Evolutionary conservation across 2,797 vertebrate genomes (phyloP).

Genomic region (Heteromormyrus szaboi): DNA sequence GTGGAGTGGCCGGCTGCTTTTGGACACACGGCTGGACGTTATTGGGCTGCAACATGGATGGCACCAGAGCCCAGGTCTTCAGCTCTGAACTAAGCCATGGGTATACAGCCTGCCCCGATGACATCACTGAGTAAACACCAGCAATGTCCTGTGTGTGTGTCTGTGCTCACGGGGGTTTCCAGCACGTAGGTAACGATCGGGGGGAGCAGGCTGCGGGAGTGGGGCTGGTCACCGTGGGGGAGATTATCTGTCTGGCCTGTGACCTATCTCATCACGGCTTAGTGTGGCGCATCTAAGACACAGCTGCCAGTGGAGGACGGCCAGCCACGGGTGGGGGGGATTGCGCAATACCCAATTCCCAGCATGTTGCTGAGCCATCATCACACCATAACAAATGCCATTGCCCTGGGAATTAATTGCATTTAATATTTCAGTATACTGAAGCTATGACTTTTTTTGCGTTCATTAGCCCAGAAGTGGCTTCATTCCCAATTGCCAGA

Average conservation of each 20-base stretch:
- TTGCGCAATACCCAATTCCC: not conserved
- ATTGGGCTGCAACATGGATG: not conserved
- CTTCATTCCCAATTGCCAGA: not conserved
- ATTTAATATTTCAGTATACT: not conserved
- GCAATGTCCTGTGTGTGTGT: not conserved
- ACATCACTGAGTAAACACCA: not conserved
- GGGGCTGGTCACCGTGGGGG: not conserved
- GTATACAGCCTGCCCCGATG: not conserved
- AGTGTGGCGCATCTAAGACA: not conserved
- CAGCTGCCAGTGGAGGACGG: not conserved
- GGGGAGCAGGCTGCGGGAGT: not conserved
- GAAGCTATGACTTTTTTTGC: not conserved
- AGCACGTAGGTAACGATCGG: not conserved
- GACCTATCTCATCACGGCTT: not conserved
- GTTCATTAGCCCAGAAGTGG: not conserved
- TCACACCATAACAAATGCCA: not conserved
- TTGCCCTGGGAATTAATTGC: not conserved
- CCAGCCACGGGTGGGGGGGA: not conserved
- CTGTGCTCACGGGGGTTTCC: not conserved
- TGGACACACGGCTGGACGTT: not conserved
- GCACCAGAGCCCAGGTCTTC: not conserved
- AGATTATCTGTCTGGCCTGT: constrained; percentile 5
- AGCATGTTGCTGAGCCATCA: not conserved
- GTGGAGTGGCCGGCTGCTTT: not conserved
- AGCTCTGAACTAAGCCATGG: not conserved